phyloP scores from a whole-genome alignment of 2,888 invertebrate species.

The Odontocolon sp. region DNA sequence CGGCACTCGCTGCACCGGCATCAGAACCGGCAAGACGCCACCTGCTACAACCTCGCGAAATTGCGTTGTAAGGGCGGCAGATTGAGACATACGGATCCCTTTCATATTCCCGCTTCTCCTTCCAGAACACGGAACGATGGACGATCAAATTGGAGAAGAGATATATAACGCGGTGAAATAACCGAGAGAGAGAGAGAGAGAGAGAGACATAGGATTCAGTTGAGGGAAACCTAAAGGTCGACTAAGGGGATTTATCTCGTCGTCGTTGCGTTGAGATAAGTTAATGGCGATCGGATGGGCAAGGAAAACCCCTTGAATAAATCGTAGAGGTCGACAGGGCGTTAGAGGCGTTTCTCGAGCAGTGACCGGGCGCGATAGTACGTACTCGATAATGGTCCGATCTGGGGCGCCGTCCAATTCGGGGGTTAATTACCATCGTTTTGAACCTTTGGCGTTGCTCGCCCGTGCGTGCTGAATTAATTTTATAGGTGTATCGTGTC shows the following conservation, averaged over 20 bases:
- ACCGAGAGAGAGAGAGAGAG: neutral
- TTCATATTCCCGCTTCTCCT: constrained; percentile 40
- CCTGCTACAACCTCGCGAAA: constrained; percentile 60
- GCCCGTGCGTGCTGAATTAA: constrained; percentile 53
- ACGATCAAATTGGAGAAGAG: constrained; percentile 50
- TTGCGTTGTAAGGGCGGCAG: constrained; percentile 61
- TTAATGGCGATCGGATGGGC: constrained; percentile 68
- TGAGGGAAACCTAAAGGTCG: neutral
- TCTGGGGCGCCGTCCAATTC: constrained; percentile 71
- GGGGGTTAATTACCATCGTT: constrained; percentile 76
- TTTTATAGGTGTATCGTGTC: constrained; percentile 55
- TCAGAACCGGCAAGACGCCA: constrained; percentile 50
- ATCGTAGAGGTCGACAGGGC: constrained; percentile 68
- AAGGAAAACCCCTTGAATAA: constrained; percentile 72
- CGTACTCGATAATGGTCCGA: constrained; percentile 75
- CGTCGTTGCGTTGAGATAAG: constrained; percentile 68
- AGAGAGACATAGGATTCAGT: neutral
- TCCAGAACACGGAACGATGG: constrained; percentile 36
- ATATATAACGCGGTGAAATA: constrained; percentile 47
- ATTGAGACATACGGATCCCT: constrained; percentile 60
- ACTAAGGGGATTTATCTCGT: neutral
- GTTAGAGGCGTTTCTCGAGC: constrained; percentile 66
- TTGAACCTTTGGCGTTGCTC: constrained; percentile 66
- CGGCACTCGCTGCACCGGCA: constrained; percentile 26
- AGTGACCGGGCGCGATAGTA: constrained; percentile 34